Evolutionary conservation across 2,113 vertebrate genomes (phyloP).

Genomic region (Ahaetulla prasina): DNA sequence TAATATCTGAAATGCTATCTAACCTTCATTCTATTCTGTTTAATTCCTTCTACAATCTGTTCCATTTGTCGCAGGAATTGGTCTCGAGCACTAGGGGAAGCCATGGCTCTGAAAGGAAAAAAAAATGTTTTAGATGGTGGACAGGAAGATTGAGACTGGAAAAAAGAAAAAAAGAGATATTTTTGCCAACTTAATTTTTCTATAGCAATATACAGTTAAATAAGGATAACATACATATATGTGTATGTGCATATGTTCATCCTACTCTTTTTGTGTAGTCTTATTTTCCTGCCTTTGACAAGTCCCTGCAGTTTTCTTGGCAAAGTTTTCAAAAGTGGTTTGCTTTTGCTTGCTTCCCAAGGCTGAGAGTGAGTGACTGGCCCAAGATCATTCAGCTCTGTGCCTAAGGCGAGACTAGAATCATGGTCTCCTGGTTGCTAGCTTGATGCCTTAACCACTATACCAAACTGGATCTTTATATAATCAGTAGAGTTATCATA

Average conservation of each 20-base stretch:
- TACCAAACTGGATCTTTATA: not conserved
- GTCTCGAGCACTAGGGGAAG: constrained; percentile 86
- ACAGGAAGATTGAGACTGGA: not conserved
- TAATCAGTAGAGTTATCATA: not conserved
- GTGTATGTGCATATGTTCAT: not conserved
- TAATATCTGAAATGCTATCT: constrained; percentile 8
- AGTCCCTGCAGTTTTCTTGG: not conserved
- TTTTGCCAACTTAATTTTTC: not conserved
- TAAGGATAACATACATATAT: not conserved
- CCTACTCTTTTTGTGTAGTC: not conserved
- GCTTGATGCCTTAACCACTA: not conserved
- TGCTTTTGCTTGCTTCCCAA: not conserved
- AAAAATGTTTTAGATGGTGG: not conserved
- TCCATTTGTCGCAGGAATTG: constrained; percentile 98
- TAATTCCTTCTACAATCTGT: constrained; percentile 98
- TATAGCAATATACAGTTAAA: not conserved
- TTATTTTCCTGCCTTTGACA: not conserved
- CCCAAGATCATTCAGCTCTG: not conserved
- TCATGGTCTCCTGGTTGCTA: not conserved
- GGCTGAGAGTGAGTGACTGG: not conserved
- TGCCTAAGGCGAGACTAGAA: not conserved
- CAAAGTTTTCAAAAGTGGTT: too few relatives aligned
- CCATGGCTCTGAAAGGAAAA: constrained; percentile 84
- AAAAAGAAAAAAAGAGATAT: too few relatives aligned
- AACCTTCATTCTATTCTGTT: constrained; percentile 94